phyloP scores from a whole-genome alignment of 1,140 invertebrate species.

The Saxidomus purpurata region DNA sequence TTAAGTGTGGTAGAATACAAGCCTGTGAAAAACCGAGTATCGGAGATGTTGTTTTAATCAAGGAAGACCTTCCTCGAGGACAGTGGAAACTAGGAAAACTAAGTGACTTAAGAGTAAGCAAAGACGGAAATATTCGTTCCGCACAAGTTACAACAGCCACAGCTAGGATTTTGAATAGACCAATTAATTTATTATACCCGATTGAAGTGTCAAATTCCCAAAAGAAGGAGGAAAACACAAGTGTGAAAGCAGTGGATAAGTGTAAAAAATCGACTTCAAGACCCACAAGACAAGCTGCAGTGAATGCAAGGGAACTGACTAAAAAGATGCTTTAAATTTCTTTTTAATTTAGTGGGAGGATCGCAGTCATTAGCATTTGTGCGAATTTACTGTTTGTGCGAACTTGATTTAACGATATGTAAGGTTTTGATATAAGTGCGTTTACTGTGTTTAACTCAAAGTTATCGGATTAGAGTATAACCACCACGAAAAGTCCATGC shows the following conservation, averaged over 20 bases:
- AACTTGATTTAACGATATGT: too few relatives aligned
- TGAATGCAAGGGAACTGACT: background rate
- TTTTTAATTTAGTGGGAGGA: background rate
- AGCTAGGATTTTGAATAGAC: background rate
- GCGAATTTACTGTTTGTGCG: too few relatives aligned
- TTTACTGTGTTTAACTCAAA: too few relatives aligned
- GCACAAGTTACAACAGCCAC: background rate
- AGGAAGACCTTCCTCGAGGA: slow-evolving; percentile 32
- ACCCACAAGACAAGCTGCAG: background rate
- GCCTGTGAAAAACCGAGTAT: background rate
- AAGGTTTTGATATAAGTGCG: too few relatives aligned
- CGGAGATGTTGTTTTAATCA: slow-evolving; percentile 26
- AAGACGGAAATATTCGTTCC: background rate
- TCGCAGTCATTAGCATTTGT: background rate
- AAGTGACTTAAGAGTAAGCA: background rate
- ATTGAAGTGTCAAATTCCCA: background rate
- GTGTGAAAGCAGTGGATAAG: too few relatives aligned
- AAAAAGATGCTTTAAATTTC: slow-evolving; percentile 7
- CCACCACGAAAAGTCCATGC: too few relatives aligned
- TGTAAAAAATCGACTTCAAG: background rate
- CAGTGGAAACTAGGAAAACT: slow-evolving; percentile 32
- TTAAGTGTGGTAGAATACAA: background rate
- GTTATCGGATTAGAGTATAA: too few relatives aligned
- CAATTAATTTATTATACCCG: slow-evolving; percentile 16
- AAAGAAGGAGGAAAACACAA: too few relatives aligned